Evolutionary conservation across 2,888 invertebrate genomes (phyloP), one percentile per base, ranked within the genome.

Genomic region (Chrysodeixis includens): DNA sequence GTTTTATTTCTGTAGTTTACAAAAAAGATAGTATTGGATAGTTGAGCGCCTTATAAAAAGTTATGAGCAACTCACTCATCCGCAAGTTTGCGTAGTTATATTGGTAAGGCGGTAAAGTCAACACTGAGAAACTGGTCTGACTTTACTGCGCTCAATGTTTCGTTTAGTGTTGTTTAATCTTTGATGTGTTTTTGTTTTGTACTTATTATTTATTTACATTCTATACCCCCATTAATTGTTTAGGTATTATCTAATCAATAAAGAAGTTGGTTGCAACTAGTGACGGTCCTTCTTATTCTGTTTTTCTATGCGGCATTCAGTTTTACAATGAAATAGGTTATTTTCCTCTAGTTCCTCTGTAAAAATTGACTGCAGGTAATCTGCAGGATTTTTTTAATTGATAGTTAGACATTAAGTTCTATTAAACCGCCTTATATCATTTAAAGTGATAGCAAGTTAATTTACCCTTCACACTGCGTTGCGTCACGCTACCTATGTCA

Each of bases 81-180:
- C 46, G 40, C 18, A 7, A 69, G 59, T 66, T 26, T 62, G 70
- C 66, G 71, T 74, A 67, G 71, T 63, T 22, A 14, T 61, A 56
- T 22, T 14, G 12, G 1, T 22, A 14, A 73, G 77, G 75, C 61
- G 40, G 12, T 30, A 30, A 49, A 49, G 35, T 40, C 14, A 18
- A 51, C 10, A 46, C 20, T 49, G 3, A 49, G 51, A 14, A 51
- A 26, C 20, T 26, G 0, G 10, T 40, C 3, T 16, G 35, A n/a
- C 40, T n/a, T 40, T 12, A 14, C n/a, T n/a, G 44, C 30, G 8
- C 8, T 18, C 46, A 46, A 46, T 46, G 46, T 16, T 18, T 46
- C 9, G 18, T 16, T 8, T 46, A 16, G 44, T 46, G 44, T 46
- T 46, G 44, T 46, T 46, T 46, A 18, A 16, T 16, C 18, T 16